A percentile compares a stretch with the other conserved stretches of the same genome.
These are phyloP conservation scores for Macquaria ambigua DNA, from an alignment of 2,113 vertebrate species.

Conservation along the genomic window DNA sequence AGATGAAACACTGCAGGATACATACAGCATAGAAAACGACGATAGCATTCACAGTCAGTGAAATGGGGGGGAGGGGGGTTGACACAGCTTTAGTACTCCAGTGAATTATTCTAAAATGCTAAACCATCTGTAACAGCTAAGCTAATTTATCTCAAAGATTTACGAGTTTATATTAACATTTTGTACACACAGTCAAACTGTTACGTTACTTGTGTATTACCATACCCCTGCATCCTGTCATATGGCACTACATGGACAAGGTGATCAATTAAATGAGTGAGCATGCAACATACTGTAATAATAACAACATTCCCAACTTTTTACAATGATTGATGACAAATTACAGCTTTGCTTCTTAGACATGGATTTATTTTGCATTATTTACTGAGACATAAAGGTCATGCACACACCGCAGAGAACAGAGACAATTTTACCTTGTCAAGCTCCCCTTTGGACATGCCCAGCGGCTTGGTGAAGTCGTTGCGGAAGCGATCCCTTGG, in stretches of 20 bases:
- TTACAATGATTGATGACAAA: background rate
- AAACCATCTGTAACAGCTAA: background rate
- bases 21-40: constrained; percentile 78
- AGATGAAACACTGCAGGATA: constrained; percentile 85
- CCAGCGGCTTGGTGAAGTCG: constrained; percentile 85
- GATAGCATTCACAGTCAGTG: constrained; percentile 55
- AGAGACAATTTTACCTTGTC: constrained; percentile 81
- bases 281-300: background rate
- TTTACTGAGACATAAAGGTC: constrained; percentile 10
- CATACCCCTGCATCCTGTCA: background rate
- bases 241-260: background rate
- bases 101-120: background rate
- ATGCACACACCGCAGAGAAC: constrained; percentile 25
- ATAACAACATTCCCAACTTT: background rate
- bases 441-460: constrained; percentile 81
- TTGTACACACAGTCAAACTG: constrained; percentile 22
- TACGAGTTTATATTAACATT: background rate
- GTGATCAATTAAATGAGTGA: constrained; percentile 4
- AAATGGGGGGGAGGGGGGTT: constrained; percentile 27
- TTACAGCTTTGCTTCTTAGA: constrained; percentile 1
- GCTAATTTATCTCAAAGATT: background rate
- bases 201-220: background rate
- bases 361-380: background rate
- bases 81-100: constrained; percentile 31
- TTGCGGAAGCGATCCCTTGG: constrained; percentile 86